phyloP scores from a whole-genome alignment of 2,888 invertebrate genomes.

The Limnephilus lunatus region DNA sequence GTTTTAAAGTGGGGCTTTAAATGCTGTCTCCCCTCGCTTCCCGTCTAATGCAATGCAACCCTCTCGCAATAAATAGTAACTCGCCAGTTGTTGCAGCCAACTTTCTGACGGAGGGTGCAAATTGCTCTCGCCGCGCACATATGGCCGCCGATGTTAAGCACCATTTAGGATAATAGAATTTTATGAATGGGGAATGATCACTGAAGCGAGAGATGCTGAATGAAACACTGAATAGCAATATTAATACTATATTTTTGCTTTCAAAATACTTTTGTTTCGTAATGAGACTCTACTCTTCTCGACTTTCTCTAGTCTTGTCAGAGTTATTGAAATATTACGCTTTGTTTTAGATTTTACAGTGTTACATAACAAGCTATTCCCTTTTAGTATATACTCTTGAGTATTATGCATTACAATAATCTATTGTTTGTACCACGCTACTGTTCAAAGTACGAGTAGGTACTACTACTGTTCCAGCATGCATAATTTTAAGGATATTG shows the following conservation, averaged over 20 bases:
- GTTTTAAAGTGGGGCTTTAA: constrained; percentile 26
- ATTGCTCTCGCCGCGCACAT: constrained; percentile 63
- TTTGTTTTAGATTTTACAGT: not conserved
- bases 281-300: not conserved
- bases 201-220: constrained; percentile 4
- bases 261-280: not conserved
- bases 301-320: not conserved
- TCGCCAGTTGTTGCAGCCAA: constrained; percentile 19
- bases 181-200: constrained; percentile 59
- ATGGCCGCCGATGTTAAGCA: constrained; percentile 64
- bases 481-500: not conserved
- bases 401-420: not conserved
- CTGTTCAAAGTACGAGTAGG: not conserved
- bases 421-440: not conserved
- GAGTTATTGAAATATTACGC: not conserved
- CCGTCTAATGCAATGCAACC: constrained; percentile 9
- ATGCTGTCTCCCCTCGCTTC: constrained; percentile 13
- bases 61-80: constrained; percentile 7
- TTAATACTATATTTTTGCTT: not conserved
- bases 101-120: constrained; percentile 56
- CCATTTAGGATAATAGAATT: constrained; percentile 66
- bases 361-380: not conserved
- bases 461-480: not conserved
- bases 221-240: constrained; percentile 8
- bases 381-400: not conserved